Base-by-base conservation (phyloP, 2,888 invertebrate species). In the Polydrusus tereticollis region DNA sequence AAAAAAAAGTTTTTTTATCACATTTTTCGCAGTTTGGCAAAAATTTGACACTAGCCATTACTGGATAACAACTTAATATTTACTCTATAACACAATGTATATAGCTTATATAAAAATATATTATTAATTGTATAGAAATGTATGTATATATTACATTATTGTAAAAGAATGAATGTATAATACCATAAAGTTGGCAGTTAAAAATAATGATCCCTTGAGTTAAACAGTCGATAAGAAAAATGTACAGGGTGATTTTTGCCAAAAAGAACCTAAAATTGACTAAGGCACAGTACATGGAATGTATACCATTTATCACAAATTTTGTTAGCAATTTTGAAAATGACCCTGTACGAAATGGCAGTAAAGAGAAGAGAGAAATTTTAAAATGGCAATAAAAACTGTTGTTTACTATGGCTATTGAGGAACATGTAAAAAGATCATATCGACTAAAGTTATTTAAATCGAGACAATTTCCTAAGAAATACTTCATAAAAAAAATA, bases 11-110 rank as follows among this genome's bases (percentile, higher is more conserved):
- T n/a, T 26, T 50, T 65, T 65, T 67, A 67, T 67, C 67, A 67
- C 67, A 67, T 45, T 58, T 66, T 23, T 45, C 33, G 47, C 45
- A 67, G 67, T 59, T 50, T 59, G 67, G 59, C 59, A 59, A 59
- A 52, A 67, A 50, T 47, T 59, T 67, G 50, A 67, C 67, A 67
- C 67, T 67, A 67, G 67, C 67, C 67, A 33, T 57, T 55, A 41
- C 41, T 59, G 59, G 52, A 65, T 65, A 55, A 14, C 18, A 71
- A 66, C 58, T 47, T 64, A 36, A 38, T 10, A 38, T 20, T 33
- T 33, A 68, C 20, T 66, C 64, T 52, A 65, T 58, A 52, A 29
- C 52, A 26, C 58, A 43, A 29, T 65, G 60, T 63, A 63, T 47
- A 63, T 47, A 47, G 29, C 52, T 18, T 47, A 45, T 63, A 63